Percentiles rank a stretch among this genome's conserved stretches.
These are phyloP conservation scores for Rhizomys pruinosus DNA, from an alignment of 2,113 vertebrate species.

Conservation along the genomic window DNA sequence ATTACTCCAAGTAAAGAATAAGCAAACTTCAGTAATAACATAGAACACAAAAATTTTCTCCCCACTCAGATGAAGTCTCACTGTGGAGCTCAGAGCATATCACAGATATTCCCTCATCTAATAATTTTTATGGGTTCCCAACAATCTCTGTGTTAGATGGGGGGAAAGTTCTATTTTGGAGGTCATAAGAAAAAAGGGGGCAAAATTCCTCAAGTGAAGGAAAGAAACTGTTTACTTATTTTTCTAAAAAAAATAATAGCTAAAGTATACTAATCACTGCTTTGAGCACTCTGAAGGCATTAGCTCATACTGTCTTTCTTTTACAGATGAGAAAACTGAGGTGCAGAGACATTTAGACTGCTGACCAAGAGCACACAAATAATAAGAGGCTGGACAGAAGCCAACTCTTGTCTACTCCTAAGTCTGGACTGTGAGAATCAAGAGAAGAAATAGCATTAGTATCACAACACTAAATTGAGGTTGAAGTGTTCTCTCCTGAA, in stretches of 20 bases:
- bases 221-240: neutral
- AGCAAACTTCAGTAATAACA: conserved; percentile 48
- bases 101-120: neutral
- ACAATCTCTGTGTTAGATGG: neutral
- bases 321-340: neutral
- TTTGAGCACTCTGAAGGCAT: neutral
- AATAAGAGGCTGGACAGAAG: neutral
- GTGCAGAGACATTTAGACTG: neutral
- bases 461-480: neutral
- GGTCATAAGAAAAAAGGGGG: neutral
- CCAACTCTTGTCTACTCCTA: neutral
- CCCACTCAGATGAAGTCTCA: neutral
- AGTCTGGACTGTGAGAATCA: neutral
- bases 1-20: neutral
- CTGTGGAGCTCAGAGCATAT: neutral
- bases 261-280: accelerated
- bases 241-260: neutral
- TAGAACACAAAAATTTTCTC: conserved; percentile 13
- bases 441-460: neutral
- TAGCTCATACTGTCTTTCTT: neutral
- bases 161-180: neutral
- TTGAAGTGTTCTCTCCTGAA: neutral
- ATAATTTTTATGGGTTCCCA: neutral
- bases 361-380: neutral
- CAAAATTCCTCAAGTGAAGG: neutral